Percentiles rank a stretch among this genome's conserved stretches.
Evolutionary conservation across 2,888 invertebrate genomes (phyloP).

Genomic region (Asteroscopus sphinx): DNA sequence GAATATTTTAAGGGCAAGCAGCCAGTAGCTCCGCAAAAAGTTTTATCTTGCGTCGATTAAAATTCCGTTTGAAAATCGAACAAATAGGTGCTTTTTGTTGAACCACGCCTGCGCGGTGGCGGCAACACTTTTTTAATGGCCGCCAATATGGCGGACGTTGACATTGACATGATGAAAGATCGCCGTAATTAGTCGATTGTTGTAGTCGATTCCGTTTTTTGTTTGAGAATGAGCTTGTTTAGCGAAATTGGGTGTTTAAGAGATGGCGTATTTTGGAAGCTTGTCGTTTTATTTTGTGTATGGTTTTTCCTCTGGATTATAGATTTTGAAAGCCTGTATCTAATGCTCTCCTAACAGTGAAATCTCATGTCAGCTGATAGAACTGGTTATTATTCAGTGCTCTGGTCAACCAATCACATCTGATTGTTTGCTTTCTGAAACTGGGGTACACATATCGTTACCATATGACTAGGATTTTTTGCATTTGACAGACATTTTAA

Average conservation of each 20-base stretch:
- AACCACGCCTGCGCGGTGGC: conserved; percentile 73
- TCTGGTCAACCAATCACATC: too few relatives aligned
- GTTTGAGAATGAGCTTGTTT: conserved; percentile 30
- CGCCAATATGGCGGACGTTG: conserved; percentile 67
- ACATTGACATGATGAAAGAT: conserved; percentile 55
- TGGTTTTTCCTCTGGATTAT: too few relatives aligned
- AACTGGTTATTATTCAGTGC: too few relatives aligned
- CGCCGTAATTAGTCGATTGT: conserved; percentile 57
- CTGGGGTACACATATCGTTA: too few relatives aligned
- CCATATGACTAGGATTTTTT: too few relatives aligned
- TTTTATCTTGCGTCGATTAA: conserved; percentile 70
- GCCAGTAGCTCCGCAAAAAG: conserved; percentile 69
- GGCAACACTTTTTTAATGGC: conserved; percentile 68
- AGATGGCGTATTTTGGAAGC: conserved; percentile 16
- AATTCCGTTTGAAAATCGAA: conserved; percentile 75
- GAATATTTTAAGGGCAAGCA: conserved; percentile 69
- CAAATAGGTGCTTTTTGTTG: conserved; percentile 79
- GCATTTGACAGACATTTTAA: too few relatives aligned
- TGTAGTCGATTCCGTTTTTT: conserved; percentile 48
- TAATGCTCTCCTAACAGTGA: too few relatives aligned
- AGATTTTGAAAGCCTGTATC: too few relatives aligned
- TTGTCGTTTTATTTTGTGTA: conserved; percentile 1
- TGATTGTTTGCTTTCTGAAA: too few relatives aligned
- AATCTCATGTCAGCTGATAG: too few relatives aligned
- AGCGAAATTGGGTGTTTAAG: conserved; percentile 33